Evolutionary conservation across 2,888 invertebrate species (phyloP), one percentile per base, ranked within the genome.

Genomic region (Acrobasis suavella): DNA sequence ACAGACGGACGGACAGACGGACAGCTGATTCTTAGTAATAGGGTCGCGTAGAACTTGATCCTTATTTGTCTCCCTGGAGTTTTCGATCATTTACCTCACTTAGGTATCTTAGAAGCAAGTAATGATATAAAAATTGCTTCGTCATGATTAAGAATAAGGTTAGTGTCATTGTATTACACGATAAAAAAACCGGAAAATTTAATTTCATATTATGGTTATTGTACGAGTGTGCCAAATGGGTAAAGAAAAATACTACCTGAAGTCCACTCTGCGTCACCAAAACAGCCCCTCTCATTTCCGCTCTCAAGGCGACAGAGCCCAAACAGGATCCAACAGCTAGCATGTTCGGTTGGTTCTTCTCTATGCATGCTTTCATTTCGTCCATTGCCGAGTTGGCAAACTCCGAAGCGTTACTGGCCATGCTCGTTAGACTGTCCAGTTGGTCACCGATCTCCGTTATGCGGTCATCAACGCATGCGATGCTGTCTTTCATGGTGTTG

Each of bases 291-390:
- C 80, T 82, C 58, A 85, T 67, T 74, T 92, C 83, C n/a, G 83
- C 78, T 39, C 77, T 78, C 39, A 89, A 32, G 39, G 85, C 85
- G 2, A 89, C 71, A 7, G 70, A 58, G 50, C 82, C 86, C 22
- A 92, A 73, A 58, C 91, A 92, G 9, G 82, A 65, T 1, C 87
- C 87, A 6, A 80, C 71, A 1, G 72, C 70, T 3, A 86, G 64
- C 7, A 90, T 64, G 62, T 78, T 81, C 2, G 72, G 73, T 58
- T 67, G 65, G 42, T 74, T 74, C 1, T 73, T 70, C 9, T 75
- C 73, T 0, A 83, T 80, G 61, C 91, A 92, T 50, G 76, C 75
- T 59, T 73, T 82, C 82, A 91, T 82, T 12, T 85, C 78, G 0
- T 72, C 77, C n/a, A 86, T 16, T 52, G 83, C 81, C 1, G 62